These are phyloP conservation scores for Diadema setosum DNA, from an alignment of 35 echinoderm and acorn worm genomes.

Conservation along the genomic window DNA sequence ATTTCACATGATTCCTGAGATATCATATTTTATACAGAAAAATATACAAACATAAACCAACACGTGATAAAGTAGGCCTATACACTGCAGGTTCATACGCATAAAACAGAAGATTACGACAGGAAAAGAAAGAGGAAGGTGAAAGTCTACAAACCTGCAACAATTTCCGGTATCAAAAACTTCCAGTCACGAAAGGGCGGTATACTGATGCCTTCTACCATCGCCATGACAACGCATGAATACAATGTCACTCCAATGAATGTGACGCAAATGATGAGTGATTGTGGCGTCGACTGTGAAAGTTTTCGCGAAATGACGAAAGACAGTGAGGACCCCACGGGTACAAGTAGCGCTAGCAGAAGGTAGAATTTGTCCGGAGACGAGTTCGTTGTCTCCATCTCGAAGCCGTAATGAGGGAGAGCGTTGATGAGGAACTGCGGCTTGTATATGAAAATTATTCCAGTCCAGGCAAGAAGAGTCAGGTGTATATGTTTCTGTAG, in stretches of 20 bases:
- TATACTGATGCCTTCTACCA: neutral
- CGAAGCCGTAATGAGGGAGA: neutral
- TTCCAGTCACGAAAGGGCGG: constrained; percentile 1
- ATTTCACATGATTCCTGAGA: no score
- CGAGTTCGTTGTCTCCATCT: neutral
- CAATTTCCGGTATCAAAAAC: neutral
- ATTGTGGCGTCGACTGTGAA: neutral
- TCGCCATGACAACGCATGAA: neutral
- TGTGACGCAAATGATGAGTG: neutral
- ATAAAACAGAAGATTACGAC: no score
- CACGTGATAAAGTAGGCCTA: no score
- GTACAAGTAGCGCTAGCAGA: neutral
- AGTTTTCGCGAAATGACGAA: neutral
- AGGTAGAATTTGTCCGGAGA: neutral
- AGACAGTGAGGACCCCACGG: neutral
- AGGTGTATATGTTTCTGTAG: constrained; percentile 1
- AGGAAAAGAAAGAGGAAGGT: no score
- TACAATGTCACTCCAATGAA: neutral
- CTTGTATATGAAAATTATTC: neutral
- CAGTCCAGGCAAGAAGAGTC: neutral
- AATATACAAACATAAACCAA: no score
- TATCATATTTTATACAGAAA: no score
- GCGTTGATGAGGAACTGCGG: neutral
- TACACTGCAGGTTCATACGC: no score
- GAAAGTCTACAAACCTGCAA: neutral